These are phyloP conservation scores for Catostylus mosaicus DNA, from an alignment of 30 jellyfish, hydroid and myxozoan genomes.

Conservation along the genomic window DNA sequence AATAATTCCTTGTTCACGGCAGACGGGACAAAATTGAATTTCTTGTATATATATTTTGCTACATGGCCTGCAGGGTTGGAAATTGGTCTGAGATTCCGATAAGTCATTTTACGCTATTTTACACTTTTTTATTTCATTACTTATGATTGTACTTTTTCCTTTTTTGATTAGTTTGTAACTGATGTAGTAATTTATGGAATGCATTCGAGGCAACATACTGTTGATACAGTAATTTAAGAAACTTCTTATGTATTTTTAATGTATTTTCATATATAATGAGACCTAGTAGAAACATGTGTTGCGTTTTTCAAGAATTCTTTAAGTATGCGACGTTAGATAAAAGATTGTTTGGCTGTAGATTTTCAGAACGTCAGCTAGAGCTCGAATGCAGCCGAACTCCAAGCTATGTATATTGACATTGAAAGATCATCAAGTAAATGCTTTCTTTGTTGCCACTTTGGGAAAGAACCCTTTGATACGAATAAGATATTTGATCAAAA, in stretches of 20 bases:
- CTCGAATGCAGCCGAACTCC: no score
- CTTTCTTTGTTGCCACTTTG: no score
- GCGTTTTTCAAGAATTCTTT: background rate
- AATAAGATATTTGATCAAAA: no score
- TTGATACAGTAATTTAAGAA: constrained; percentile 36
- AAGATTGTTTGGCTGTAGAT: no score
- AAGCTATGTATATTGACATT: no score
- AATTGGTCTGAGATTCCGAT: background rate
- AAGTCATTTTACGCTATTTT: constrained; percentile 11
- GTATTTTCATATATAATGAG: constrained; percentile 48
- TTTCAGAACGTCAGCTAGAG: no score
- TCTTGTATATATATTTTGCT: background rate
- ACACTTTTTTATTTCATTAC: constrained; percentile 11
- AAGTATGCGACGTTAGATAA: no score
- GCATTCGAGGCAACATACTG: constrained; percentile 14
- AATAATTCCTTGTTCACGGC: no score
- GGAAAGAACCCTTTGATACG: no score
- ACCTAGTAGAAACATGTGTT: constrained; percentile 5
- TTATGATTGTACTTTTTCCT: constrained; percentile 25
- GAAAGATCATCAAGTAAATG: no score
- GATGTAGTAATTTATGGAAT: constrained; percentile 44
- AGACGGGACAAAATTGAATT: no score
- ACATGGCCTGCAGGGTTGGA: background rate
- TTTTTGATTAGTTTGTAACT: background rate
- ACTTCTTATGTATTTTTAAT: constrained; percentile 28